Conservation (phyloP, 2,113 vertebrate species). For the Brienomyrus longianalis region DNA sequence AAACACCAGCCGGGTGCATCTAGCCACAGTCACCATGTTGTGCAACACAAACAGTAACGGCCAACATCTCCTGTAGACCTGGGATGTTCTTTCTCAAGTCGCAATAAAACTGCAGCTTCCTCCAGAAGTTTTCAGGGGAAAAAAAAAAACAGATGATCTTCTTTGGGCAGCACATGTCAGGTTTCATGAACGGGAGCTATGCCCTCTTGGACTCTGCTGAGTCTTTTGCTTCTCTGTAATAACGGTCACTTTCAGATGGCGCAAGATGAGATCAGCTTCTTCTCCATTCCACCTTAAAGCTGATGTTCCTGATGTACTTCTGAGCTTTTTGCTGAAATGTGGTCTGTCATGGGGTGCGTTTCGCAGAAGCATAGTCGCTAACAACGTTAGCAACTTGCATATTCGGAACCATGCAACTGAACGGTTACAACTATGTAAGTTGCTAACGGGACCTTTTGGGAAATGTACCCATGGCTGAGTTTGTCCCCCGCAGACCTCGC, state of each 20-base stretch:
- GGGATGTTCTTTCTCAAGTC: background rate
- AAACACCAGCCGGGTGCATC: background rate
- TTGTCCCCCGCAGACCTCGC: slow-evolving; percentile 61
- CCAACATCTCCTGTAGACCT: background rate
- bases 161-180: background rate
- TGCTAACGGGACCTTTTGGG: background rate
- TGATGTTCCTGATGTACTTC: background rate
- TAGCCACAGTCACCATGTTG: background rate
- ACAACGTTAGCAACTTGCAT: background rate
- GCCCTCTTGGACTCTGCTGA: background rate
- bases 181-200: background rate
- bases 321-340: background rate
- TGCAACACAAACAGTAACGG: background rate
- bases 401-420: background rate
- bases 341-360: background rate
- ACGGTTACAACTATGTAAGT: background rate
- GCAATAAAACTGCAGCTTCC: background rate
- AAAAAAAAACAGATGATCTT: background rate
- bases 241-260: background rate
- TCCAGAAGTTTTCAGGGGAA: background rate
- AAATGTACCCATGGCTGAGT: background rate
- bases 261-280: background rate
- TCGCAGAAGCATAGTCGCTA: background rate
- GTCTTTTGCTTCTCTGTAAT: background rate
- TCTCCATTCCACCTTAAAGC: background rate